phyloP scores from a whole-genome alignment of 2,113 vertebrate species.

The Bungarus multicinctus region DNA sequence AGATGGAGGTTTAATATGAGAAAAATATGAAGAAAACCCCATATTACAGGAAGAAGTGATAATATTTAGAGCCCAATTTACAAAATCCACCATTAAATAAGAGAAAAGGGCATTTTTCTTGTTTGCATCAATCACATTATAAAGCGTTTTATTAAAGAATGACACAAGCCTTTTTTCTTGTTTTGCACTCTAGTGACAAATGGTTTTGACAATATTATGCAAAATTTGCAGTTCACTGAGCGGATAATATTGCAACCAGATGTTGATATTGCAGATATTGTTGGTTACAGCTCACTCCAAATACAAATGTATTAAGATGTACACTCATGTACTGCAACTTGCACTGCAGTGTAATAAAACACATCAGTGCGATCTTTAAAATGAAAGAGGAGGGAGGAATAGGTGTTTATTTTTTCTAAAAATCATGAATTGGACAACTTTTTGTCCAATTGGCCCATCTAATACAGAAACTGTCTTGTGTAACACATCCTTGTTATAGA shows the following conservation, averaged over 20 bases:
- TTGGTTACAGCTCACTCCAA: not conserved
- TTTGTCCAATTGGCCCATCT: not conserved
- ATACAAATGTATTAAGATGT: not conserved
- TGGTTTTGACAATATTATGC: constrained; percentile 55
- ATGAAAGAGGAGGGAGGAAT: too few relatives aligned
- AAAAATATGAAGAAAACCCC: not conserved
- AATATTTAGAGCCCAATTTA: not conserved
- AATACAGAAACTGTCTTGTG: not conserved
- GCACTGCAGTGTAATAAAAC: not conserved
- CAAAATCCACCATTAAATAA: constrained; percentile 24
- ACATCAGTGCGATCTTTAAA: not conserved
- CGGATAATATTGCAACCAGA: constrained; percentile 41
- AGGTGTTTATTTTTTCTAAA: not conserved
- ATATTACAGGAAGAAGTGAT: not conserved
- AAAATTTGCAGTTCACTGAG: constrained; percentile 60
- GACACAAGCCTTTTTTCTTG: constrained; percentile 38
- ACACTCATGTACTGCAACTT: not conserved
- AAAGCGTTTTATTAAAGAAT: constrained; percentile 26
- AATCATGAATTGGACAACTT: too few relatives aligned
- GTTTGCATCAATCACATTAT: constrained; percentile 33
- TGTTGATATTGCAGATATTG: constrained; percentile 21
- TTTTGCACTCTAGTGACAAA: constrained; percentile 58
- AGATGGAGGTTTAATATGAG: not conserved
- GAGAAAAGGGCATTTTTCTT: constrained; percentile 36
- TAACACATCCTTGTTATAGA: not conserved